A percentile compares a stretch with the other conserved stretches of the same genome.
These are phyloP conservation scores for Pseudanteris insignis DNA, from an alignment of 2,888 invertebrate species.

Conservation along the genomic window DNA sequence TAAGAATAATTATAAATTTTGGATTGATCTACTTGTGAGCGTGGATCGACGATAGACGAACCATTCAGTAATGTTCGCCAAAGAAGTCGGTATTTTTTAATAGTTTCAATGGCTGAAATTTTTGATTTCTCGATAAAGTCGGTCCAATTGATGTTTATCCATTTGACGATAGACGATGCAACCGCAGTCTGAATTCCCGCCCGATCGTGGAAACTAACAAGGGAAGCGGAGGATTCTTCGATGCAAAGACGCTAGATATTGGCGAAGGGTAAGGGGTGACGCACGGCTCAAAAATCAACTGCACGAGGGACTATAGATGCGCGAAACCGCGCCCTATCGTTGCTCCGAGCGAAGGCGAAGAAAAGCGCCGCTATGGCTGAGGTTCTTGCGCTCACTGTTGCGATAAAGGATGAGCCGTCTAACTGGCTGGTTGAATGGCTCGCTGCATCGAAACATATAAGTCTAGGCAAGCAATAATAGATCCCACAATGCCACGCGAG, in stretches of 20 bases:
- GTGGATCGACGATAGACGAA: no score
- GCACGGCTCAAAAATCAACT: conserved; percentile 44
- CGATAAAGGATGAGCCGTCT: conserved; percentile 42
- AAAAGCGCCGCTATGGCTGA: conserved; percentile 45
- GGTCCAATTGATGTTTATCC: conserved; percentile 23
- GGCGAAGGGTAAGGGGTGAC: conserved; percentile 31
- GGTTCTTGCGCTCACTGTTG: conserved; percentile 37
- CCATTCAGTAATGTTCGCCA: neutral
- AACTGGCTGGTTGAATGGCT: conserved; percentile 43
- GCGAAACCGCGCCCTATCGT: conserved; percentile 49
- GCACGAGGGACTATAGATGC: conserved; percentile 42
- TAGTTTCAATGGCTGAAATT: no score
- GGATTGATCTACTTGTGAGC: no score
- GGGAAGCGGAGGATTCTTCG: conserved; percentile 27
- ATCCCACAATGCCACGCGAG: conserved; percentile 61
- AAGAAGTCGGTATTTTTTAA: no score
- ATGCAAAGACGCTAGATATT: conserved; percentile 26
- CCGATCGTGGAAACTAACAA: conserved; percentile 15
- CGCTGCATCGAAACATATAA: conserved; percentile 58
- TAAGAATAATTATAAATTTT: no score
- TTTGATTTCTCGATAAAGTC: conserved; percentile 25
- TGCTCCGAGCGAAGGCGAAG: conserved; percentile 38
- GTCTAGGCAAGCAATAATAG: conserved; percentile 63
- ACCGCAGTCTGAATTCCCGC: conserved; percentile 14
- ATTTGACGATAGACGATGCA: conserved; percentile 22